These are phyloP conservation scores for Leptopilina myrica DNA, from an alignment of 2,888 invertebrate genomes.

Conservation along the genomic window DNA sequence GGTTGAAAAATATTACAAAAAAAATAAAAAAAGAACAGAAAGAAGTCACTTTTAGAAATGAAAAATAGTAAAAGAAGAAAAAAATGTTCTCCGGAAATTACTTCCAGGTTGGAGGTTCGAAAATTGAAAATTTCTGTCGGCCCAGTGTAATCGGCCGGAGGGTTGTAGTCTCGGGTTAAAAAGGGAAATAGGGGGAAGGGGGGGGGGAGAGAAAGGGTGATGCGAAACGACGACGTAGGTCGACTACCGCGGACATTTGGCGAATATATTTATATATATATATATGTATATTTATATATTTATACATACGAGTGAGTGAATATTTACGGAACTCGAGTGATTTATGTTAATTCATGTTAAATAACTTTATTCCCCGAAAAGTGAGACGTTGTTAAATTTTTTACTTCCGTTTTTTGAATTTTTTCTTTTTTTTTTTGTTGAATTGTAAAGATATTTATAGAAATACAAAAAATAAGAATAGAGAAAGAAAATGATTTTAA, in stretches of 20 bases:
- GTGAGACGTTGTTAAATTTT: conserved; percentile 46
- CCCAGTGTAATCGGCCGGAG: conserved; percentile 59
- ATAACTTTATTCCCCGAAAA: conserved; percentile 63
- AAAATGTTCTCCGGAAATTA: conserved; percentile 22
- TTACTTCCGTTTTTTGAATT: too few relatives aligned
- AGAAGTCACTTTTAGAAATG: conserved; percentile 5
- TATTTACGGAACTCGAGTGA: conserved; percentile 56
- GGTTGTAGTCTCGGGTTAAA: background rate
- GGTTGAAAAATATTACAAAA: conserved; percentile 14
- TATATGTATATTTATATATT: background rate
- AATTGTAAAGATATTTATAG: background rate
- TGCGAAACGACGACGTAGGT: conserved; percentile 40
- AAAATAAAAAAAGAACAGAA: background rate
- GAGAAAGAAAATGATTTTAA: too few relatives aligned
- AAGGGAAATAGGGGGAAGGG: background rate
- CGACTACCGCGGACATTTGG: conserved; percentile 16
- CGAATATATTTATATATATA: background rate
- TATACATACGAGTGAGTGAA: conserved; percentile 52
- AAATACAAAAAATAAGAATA: background rate
- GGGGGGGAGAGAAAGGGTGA: background rate
- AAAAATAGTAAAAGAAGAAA: conserved; percentile 22
- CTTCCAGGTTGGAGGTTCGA: conserved; percentile 53
- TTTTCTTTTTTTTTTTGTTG: conserved; percentile 50
- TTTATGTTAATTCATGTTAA: conserved; percentile 70
- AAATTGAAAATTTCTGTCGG: conserved; percentile 63